Evolutionary conservation across 2,113 vertebrate species (phyloP).

Genomic region (Heptranchias perlo): DNA sequence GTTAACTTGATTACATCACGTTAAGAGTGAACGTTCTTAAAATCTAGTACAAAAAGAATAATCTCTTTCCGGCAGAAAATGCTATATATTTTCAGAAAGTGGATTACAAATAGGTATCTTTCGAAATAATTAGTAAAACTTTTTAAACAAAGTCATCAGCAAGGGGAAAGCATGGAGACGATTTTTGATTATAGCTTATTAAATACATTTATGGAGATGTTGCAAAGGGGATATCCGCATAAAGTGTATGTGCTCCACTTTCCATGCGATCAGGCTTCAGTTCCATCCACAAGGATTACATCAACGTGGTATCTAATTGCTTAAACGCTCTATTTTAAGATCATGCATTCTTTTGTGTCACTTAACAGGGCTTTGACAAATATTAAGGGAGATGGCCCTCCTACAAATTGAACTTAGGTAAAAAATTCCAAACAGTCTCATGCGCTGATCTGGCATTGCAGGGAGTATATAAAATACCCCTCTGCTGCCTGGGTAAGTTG

Average conservation of each 20-base stretch:
- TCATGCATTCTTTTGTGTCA: constrained; percentile 39
- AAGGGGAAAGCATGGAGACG: background rate
- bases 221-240: background rate
- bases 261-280: constrained; percentile 53
- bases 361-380: constrained; percentile 56
- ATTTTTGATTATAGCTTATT: background rate
- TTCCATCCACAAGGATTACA: constrained; percentile 56
- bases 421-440: constrained; percentile 60
- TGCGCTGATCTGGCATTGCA: constrained; percentile 40
- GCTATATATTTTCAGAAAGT: background rate
- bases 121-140: background rate
- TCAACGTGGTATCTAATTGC: constrained; percentile 52
- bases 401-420: constrained; percentile 50
- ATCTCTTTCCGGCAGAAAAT: background rate
- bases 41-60: constrained; percentile 42
- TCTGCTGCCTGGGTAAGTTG: constrained; percentile 23
- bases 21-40: constrained; percentile 39
- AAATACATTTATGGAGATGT: background rate
- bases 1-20: constrained; percentile 16
- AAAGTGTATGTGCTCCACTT: constrained; percentile 45
- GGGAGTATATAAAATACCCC: constrained; percentile 40
- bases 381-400: constrained; percentile 49
- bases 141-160: background rate
- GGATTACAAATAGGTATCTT: background rate
- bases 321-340: constrained; percentile 46